Evolutionary conservation across 2,797 vertebrate genomes (phyloP), one percentile per base, ranked within the genome.

Genomic region (Martes flavigula): DNA sequence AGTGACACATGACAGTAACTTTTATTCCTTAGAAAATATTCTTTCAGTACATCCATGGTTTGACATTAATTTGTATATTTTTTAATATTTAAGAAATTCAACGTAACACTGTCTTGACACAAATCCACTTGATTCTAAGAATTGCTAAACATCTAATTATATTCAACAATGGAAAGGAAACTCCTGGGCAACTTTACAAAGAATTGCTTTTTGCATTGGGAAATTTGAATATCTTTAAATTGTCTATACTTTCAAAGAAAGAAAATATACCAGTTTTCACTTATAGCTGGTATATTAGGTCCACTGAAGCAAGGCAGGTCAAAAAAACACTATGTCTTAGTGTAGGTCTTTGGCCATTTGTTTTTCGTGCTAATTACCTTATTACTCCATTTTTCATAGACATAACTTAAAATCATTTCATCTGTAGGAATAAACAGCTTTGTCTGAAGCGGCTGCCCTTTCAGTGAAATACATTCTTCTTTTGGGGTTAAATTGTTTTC

Each of bases 1-100:
- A 72, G 87, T 40, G 85, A 96, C 93, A 79, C 70, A 78, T 60
- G n/a, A 35, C 4, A 58, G 3, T 72, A 14, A 73, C 3, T 86
- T 96, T 87, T 79, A 73, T 79, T 97, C 60, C 73, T 83, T 83
- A 91, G 87, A 92, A 92, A 60, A 77, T 56, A 79, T 40, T 73
- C 54, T 84, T 91, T 93, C 25, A 86, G 54, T 25, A 96, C 87
- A 91, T 84, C 14, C 11, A 40, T 77, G 11, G 15, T 60, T 70
- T 15, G 46, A n/a, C 3, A 62, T 60, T 60, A 95, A 84, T 88
- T 87, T 75, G 10, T 25, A 27, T 73, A 66, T 83, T 93, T 94
- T 90, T 82, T 43, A 25, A 38, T 64, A 66, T 78, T 93, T 90
- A 78, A 90, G 82, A 87, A 90, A 90, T 90, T 48, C 21, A 90